Percentiles rank a stretch among this genome's conserved stretches.
Conservation (phyloP, 1,140 invertebrate species). For the Trichonephila clavata region DNA sequence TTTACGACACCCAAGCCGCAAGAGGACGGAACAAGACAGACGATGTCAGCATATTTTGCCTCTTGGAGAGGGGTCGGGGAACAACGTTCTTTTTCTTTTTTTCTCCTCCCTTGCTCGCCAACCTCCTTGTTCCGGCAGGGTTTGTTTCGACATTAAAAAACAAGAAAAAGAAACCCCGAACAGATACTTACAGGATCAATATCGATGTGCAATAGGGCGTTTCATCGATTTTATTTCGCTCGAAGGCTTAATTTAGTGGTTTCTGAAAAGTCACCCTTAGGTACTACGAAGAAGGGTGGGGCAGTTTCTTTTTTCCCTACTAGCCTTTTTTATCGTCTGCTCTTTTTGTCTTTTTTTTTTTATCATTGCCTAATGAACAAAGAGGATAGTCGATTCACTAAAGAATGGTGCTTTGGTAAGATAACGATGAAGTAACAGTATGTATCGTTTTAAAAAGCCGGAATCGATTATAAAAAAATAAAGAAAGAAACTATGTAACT, state of each 20-base stretch:
- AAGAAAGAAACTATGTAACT: too few relatives aligned
- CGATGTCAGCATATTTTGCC: constrained; percentile 26
- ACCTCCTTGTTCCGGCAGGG: not conserved
- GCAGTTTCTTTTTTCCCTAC: not conserved
- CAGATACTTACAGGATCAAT: constrained; percentile 20
- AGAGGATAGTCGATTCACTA: not conserved
- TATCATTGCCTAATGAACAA: constrained; percentile 30
- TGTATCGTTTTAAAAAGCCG: not conserved
- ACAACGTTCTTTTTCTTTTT: not conserved
- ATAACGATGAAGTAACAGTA: constrained; percentile 23
- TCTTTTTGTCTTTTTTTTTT: not conserved
- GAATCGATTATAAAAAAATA: not conserved
- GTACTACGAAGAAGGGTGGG: not conserved
- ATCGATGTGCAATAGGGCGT: constrained; percentile 21
- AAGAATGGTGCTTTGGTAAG: not conserved
- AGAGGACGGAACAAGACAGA: not conserved
- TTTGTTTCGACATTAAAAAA: constrained; percentile 19
- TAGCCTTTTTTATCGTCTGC: not conserved
- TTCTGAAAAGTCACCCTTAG: constrained; percentile 11
- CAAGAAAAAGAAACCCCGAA: not conserved
- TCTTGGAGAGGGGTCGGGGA: not conserved
- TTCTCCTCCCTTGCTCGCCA: not conserved
- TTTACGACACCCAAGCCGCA: constrained; percentile 9
- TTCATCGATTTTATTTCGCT: constrained; percentile 45
- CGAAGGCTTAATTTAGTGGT: constrained; percentile 62